Conservation (phyloP, 2,888 invertebrate genomes). For the Eupithecia pulchellata region DNA sequence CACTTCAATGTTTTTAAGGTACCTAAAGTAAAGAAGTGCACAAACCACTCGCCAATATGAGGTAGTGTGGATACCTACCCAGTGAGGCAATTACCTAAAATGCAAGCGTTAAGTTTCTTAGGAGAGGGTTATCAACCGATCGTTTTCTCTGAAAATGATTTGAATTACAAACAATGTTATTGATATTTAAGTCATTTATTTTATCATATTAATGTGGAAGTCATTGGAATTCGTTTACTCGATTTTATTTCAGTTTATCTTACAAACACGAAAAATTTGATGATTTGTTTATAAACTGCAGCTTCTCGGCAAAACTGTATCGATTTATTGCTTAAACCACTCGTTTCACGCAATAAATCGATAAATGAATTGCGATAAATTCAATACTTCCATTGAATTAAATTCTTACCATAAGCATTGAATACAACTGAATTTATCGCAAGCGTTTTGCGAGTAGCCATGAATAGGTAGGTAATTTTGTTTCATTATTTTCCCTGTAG, state of each 20-base stretch:
- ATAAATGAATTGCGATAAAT: neutral
- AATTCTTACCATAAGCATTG: neutral
- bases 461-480: neutral
- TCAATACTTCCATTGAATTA: neutral
- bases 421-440: neutral
- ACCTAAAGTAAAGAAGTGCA: too few relatives aligned
- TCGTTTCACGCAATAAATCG: too few relatives aligned
- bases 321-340: too few relatives aligned
- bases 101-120: too few relatives aligned
- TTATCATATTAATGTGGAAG: constrained; percentile 18
- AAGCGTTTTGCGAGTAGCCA: neutral
- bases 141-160: neutral
- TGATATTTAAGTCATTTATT: constrained; percentile 14
- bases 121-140: too few relatives aligned
- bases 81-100: too few relatives aligned
- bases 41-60: too few relatives aligned
- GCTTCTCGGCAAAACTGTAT: neutral
- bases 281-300: neutral
- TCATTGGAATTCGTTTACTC: constrained; percentile 14
- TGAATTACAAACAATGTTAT: neutral
- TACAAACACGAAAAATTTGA: neutral
- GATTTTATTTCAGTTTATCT: neutral
- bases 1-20: too few relatives aligned
- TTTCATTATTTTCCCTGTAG: constrained; percentile 1
- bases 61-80: too few relatives aligned